Percentiles rank a stretch among this genome's conserved stretches.
These are phyloP conservation scores for Saguinus imperator DNA, from an alignment of 2,113 vertebrate species.

Conservation along the genomic window DNA sequence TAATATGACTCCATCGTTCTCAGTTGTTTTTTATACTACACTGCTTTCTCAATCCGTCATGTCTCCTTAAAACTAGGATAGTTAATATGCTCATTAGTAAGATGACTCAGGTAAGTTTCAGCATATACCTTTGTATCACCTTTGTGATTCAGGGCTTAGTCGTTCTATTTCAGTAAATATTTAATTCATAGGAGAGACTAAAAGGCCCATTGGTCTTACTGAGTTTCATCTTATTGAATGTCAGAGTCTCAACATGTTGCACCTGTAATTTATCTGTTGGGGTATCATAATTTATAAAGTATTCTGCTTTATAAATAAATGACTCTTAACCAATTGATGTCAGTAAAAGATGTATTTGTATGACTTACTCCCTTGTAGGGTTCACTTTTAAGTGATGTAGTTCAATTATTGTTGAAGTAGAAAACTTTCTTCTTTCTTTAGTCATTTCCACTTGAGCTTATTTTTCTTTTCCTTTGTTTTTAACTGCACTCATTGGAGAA, in stretches of 20 bases:
- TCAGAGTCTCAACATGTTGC: neutral
- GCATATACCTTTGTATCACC: neutral
- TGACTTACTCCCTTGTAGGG: neutral
- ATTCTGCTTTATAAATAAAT: neutral
- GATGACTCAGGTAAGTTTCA: neutral
- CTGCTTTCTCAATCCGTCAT: slow-evolving; percentile 13
- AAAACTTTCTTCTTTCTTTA: neutral
- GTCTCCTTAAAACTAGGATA: neutral
- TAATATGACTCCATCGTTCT: neutral
- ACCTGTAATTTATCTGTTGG: neutral
- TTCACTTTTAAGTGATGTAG: neutral
- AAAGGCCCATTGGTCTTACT: neutral
- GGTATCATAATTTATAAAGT: neutral
- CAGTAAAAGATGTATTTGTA: neutral
- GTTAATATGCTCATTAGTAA: neutral
- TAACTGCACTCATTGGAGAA: neutral
- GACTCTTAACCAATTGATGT: slow-evolving; percentile 14
- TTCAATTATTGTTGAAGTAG: slow-evolving; percentile 17
- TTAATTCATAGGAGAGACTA: slow-evolving; percentile 5
- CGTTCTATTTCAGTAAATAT: slow-evolving; percentile 29
- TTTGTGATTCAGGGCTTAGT: neutral
- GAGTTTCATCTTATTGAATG: slow-evolving; percentile 29
- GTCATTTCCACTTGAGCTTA: neutral
- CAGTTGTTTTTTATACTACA: neutral
- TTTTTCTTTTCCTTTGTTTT: neutral